Percentiles rank a stretch among this genome's conserved stretches.
These are phyloP conservation scores for Heliconius himera DNA, from an alignment of 1,140 invertebrate genomes.

Conservation along the genomic window DNA sequence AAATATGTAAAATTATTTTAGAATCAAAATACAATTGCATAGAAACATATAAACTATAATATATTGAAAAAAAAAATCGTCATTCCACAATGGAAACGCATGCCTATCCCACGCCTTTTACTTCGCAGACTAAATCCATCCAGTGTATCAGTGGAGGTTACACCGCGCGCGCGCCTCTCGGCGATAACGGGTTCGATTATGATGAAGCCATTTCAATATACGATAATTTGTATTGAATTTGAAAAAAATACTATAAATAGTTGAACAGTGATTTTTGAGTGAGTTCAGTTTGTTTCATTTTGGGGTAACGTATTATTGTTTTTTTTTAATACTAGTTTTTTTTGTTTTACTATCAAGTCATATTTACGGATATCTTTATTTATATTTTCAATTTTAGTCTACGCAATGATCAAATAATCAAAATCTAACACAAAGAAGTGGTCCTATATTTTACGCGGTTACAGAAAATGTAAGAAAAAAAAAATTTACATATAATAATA, in stretches of 20 bases:
- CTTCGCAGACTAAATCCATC: conserved; percentile 60
- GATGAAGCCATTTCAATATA: background rate
- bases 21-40: background rate
- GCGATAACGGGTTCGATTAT: background rate
- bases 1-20: too few species aligned
- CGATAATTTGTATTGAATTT: background rate
- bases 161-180: conserved; percentile 54
- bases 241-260: background rate
- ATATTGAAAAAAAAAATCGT: conserved; percentile 10
- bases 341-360: background rate
- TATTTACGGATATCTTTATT: too few species aligned
- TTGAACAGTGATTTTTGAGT: background rate
- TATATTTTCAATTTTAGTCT: too few species aligned
- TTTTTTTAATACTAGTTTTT: background rate
- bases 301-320: background rate
- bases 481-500: too few species aligned
- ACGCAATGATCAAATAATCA: too few species aligned
- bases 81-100: conserved; percentile 32
- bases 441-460: too few species aligned
- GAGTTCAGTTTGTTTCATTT: background rate
- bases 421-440: too few species aligned
- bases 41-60: background rate
- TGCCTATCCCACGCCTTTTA: conserved; percentile 67
- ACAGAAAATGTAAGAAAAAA: too few species aligned
- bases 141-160: conserved; percentile 53